phyloP scores from a whole-genome alignment of 92 coral and sea anemone genomes.

The Phenganax stokvisi region DNA sequence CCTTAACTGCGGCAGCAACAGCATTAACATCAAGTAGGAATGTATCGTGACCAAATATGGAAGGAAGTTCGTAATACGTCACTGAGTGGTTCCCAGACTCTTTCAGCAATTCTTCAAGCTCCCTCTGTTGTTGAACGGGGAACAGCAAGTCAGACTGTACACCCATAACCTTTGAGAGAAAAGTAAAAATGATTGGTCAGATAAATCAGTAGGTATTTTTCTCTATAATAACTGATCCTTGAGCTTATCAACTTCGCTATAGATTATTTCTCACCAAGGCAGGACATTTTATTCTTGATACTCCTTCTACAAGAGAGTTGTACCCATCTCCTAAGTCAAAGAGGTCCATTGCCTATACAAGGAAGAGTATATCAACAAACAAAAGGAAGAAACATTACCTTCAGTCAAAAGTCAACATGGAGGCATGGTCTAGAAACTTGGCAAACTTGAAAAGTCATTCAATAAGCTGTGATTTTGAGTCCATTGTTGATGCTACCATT shows the following conservation, averaged over 20 bases:
- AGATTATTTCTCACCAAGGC: conserved; percentile 59
- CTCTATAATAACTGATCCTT: not conserved
- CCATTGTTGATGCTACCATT: too few relatives aligned
- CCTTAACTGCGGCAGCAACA: conserved; percentile 94
- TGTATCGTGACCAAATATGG: conserved; percentile 97
- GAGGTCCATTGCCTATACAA: conserved; percentile 82
- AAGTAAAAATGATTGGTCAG: not conserved
- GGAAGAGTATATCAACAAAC: not conserved
- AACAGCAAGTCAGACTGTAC: conserved; percentile 91
- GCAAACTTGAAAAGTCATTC: not conserved
- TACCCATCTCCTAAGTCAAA: conserved; percentile 92
- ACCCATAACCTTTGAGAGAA: conserved; percentile 65
- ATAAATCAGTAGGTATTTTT: not conserved
- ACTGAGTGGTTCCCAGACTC: conserved; percentile 82
- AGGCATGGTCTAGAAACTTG: not conserved
- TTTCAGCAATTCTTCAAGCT: conserved; percentile 62
- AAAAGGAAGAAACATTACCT: not conserved
- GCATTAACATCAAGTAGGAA: conserved; percentile 89
- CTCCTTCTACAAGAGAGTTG: conserved; percentile 67
- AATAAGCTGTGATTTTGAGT: too few relatives aligned
- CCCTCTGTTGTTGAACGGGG: conserved; percentile 90
- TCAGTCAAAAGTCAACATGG: not conserved
- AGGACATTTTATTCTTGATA: conserved; percentile 76
- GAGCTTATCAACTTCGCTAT: not conserved
- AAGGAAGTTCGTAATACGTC: conserved; percentile 88